Evolutionary conservation across 2,113 vertebrate species (phyloP).

Genomic region (Eretmodus cyanostictus): DNA sequence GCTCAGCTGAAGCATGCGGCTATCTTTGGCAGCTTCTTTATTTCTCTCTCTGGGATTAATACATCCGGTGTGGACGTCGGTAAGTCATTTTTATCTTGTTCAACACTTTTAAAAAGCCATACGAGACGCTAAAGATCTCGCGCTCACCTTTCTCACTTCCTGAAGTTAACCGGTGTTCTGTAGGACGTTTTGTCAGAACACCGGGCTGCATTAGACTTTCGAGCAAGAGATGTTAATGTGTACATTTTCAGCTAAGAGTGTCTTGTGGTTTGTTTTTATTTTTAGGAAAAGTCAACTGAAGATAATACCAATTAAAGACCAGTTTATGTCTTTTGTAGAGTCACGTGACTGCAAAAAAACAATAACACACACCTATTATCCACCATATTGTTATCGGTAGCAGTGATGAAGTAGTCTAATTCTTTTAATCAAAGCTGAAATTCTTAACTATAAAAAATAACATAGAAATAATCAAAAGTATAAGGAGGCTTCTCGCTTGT

Average conservation of each 20-base stretch:
- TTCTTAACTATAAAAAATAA: neutral
- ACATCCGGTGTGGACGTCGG: neutral
- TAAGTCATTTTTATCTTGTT: neutral
- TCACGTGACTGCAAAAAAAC: neutral
- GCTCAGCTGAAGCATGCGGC: neutral
- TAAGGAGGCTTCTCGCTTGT: neutral
- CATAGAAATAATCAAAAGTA: neutral
- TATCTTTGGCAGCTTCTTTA: neutral
- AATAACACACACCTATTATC: neutral
- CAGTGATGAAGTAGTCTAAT: neutral
- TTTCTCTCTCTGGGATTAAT: neutral
- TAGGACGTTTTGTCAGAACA: no score
- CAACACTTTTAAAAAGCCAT: neutral
- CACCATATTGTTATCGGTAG: neutral
- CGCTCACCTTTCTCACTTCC: slow-evolving; percentile 10
- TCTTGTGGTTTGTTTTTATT: neutral
- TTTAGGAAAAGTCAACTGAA: neutral
- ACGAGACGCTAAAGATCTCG: neutral
- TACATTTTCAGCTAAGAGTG: neutral
- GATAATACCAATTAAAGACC: neutral
- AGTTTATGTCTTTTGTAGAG: neutral
- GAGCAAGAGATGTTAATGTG: neutral
- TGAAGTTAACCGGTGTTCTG: neutral
- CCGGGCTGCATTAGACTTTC: neutral
- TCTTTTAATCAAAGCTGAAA: neutral